phyloP scores from a whole-genome alignment of 2,113 vertebrate species.

The Malaclemys terrapin region DNA sequence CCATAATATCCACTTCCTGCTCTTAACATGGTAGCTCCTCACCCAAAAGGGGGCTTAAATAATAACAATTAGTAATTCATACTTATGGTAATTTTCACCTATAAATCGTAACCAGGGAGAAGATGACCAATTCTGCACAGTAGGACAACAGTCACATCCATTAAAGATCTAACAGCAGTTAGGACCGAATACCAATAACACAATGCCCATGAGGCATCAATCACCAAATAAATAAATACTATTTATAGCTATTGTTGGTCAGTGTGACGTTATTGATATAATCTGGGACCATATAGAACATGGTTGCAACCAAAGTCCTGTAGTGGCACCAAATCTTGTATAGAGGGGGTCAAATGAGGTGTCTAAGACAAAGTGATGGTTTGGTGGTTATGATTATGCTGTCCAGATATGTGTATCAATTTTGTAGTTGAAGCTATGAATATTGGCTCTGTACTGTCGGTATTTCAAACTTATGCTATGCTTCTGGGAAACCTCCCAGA shows the following conservation, averaged over 20 bases:
- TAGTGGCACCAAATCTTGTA: too few species aligned
- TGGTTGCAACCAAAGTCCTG: too few species aligned
- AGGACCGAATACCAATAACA: not conserved
- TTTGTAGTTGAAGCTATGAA: too few species aligned
- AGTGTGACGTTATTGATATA: not conserved
- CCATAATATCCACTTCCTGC: not conserved
- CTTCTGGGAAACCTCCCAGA: too few species aligned
- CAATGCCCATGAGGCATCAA: slow-evolving; percentile 24
- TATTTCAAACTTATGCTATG: too few species aligned
- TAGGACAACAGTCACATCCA: slow-evolving; percentile 3
- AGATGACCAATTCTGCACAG: slow-evolving; percentile 27
- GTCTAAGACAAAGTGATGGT: too few species aligned
- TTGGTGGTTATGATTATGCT: too few species aligned
- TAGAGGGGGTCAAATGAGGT: too few species aligned
- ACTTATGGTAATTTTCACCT: slow-evolving; percentile 18
- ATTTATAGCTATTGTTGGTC: slow-evolving; percentile 11
- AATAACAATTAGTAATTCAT: slow-evolving; percentile 16
- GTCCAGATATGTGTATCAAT: too few species aligned
- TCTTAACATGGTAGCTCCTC: not conserved
- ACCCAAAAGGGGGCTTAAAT: slow-evolving; percentile 9
- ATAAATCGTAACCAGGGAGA: slow-evolving; percentile 19
- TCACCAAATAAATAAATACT: not conserved
- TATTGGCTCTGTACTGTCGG: too few species aligned
- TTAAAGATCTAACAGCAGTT: not conserved
- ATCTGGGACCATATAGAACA: too few species aligned